Percentiles rank a stretch among this genome's conserved stretches.
Conservation (phyloP, 2,797 vertebrate species). For the Sebastes trivittatus region DNA sequence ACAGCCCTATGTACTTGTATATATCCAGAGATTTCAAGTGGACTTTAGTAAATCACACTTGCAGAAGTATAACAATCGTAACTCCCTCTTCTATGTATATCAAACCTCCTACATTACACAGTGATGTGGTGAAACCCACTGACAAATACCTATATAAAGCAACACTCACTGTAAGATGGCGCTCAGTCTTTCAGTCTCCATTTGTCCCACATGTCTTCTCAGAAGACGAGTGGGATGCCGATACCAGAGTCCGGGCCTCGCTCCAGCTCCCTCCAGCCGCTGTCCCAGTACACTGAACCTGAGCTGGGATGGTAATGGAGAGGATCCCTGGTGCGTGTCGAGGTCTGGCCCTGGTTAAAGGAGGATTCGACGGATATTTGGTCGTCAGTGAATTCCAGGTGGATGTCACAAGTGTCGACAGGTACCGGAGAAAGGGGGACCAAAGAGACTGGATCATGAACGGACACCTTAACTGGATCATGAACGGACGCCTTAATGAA, state of each 20-base stretch:
- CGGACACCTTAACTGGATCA: neutral
- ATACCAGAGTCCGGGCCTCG: slow-evolving; percentile 17
- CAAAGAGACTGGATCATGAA: slow-evolving; percentile 36
- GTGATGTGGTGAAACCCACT: neutral
- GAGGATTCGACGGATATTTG: slow-evolving; percentile 36
- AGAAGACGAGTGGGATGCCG: neutral
- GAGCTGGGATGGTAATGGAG: neutral
- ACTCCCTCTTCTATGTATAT: neutral
- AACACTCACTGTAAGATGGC: neutral
- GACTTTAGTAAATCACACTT: neutral
- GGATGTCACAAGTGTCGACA: slow-evolving; percentile 57
- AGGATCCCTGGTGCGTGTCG: neutral
- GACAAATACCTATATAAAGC: neutral
- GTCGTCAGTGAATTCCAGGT: slow-evolving; percentile 52
- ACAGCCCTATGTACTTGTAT: too few species aligned
- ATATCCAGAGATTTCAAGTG: neutral
- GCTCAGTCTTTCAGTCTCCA: neutral
- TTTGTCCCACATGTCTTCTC: slow-evolving; percentile 5
- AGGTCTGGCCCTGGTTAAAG: neutral
- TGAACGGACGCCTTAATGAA: slow-evolving; percentile 36
- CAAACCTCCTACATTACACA: neutral
- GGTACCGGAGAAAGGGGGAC: slow-evolving; percentile 19
- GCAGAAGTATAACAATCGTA: neutral
- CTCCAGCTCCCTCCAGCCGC: slow-evolving; percentile 2
- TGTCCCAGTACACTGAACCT: slow-evolving; percentile 26